Evolutionary conservation across 1,140 invertebrate species (phyloP).

Genomic region (Chlorops oryzae): DNA sequence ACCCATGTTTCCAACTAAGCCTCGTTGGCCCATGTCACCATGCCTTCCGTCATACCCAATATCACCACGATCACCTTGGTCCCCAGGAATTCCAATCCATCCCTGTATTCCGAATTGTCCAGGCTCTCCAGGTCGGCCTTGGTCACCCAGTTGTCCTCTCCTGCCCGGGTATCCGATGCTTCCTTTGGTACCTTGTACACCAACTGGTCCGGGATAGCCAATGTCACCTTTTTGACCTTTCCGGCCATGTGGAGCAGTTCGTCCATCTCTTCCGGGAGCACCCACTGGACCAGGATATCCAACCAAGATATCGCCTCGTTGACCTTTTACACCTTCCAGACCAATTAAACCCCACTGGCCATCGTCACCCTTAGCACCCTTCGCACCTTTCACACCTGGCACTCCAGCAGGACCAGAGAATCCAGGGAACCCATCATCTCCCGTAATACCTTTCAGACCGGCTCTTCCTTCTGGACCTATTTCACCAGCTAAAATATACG

Average conservation of each 20-base stretch:
- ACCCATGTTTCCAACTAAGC: conserved; percentile 53
- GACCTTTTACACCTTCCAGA: conserved; percentile 50
- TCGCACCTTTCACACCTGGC: conserved; percentile 27
- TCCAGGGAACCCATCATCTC: conserved; percentile 42
- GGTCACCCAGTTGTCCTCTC: conserved; percentile 52
- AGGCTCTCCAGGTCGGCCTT: conserved; percentile 50
- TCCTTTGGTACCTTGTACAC: conserved; percentile 36
- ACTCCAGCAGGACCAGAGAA: conserved; percentile 24
- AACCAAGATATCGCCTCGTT: conserved; percentile 51
- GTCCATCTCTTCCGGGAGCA: conserved; percentile 53
- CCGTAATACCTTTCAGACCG: conserved; percentile 50
- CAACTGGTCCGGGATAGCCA: conserved; percentile 23
- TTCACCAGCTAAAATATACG: conserved; percentile 43
- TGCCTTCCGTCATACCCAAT: conserved; percentile 50
- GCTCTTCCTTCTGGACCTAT: conserved; percentile 40
- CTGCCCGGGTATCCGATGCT: conserved; percentile 50
- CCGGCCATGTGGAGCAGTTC: conserved; percentile 52
- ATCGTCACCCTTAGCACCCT: conserved; percentile 39
- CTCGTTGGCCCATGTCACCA: conserved; percentile 51
- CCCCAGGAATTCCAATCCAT: conserved; percentile 54
- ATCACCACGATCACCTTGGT: conserved; percentile 54
- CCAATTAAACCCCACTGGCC: conserved; percentile 44
- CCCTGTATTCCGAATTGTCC: conserved; percentile 48
- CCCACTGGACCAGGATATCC: conserved; percentile 55
- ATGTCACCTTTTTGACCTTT: conserved; percentile 56